phyloP scores from a whole-genome alignment of 1,140 invertebrate species.

The Meteorus sp. region DNA sequence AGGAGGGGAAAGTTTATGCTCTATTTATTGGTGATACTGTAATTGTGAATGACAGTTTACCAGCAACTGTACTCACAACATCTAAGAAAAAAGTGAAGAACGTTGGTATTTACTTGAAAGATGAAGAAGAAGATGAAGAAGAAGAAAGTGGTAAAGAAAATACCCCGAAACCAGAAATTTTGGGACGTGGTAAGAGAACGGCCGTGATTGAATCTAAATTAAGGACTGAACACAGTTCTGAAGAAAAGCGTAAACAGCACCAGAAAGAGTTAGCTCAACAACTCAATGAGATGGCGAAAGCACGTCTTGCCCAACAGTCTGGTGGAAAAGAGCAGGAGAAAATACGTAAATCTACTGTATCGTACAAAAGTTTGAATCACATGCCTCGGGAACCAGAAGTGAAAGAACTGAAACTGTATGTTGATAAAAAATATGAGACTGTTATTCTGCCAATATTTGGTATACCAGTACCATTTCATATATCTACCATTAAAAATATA shows the following conservation, averaged over 20 bases:
- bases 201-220: conserved; percentile 95
- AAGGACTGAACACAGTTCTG: conserved; percentile 91
- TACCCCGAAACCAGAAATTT: conserved; percentile 64
- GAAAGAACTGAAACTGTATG: conserved; percentile 91
- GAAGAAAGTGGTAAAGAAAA: conserved; percentile 74
- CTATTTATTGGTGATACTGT: conserved; percentile 97
- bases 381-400: conserved; percentile 94
- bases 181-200: conserved; percentile 84
- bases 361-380: conserved; percentile 90
- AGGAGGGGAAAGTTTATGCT: conserved; percentile 88
- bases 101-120: conserved; percentile 94
- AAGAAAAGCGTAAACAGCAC: conserved; percentile 96
- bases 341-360: conserved; percentile 90
- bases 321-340: conserved; percentile 86
- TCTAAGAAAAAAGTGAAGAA: conserved; percentile 96
- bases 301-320: conserved; percentile 85
- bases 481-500: conserved; percentile 98
- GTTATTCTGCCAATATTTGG: conserved; percentile 97
- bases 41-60: conserved; percentile 82
- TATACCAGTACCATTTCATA: conserved; percentile 95
- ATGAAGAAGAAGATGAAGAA: conserved; percentile 85
- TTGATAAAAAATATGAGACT: conserved; percentile 97
- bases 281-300: conserved; percentile 90
- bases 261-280: conserved; percentile 91
- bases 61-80: conserved; percentile 87